A percentile compares a stretch with the other conserved stretches of the same genome.
Evolutionary conservation across 2,113 vertebrate genomes (phyloP).

Genomic region (Macaca mulatta): DNA sequence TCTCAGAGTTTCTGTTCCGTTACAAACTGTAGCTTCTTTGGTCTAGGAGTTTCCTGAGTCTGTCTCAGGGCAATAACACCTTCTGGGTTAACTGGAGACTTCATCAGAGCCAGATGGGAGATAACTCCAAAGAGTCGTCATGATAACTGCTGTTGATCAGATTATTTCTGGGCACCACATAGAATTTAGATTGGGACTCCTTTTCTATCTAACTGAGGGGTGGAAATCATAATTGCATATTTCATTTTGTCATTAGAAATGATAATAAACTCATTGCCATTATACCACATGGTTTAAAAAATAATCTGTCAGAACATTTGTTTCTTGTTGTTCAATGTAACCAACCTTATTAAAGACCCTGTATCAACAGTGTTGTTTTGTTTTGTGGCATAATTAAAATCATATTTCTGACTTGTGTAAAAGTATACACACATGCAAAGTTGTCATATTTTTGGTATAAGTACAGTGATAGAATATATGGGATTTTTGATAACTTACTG

Average conservation of each 20-base stretch:
- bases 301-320: not conserved
- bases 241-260: constrained; percentile 10
- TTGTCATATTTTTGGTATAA: not conserved
- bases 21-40: constrained; percentile 7
- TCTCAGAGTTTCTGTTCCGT: not conserved
- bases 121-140: not conserved
- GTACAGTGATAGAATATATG: constrained; percentile 10
- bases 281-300: not conserved
- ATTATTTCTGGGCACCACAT: not conserved
- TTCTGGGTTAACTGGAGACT: not conserved
- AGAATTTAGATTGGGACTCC: not conserved
- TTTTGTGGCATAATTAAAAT: constrained; percentile 25
- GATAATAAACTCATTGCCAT: not conserved
- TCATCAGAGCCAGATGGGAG: not conserved
- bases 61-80: not conserved
- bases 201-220: not conserved
- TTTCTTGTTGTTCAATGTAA: not conserved
- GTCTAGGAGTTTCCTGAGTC: not conserved
- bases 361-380: not conserved
- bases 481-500: constrained; percentile 5
- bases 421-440: not conserved
- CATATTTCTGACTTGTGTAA: not conserved
- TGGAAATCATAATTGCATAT: not conserved
- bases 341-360: not conserved
- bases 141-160: not conserved